Percentiles rank a stretch among this genome's conserved stretches.
phyloP scores from a whole-genome alignment of 2,888 invertebrate genomes.

The Kryphioiulus occultus region DNA sequence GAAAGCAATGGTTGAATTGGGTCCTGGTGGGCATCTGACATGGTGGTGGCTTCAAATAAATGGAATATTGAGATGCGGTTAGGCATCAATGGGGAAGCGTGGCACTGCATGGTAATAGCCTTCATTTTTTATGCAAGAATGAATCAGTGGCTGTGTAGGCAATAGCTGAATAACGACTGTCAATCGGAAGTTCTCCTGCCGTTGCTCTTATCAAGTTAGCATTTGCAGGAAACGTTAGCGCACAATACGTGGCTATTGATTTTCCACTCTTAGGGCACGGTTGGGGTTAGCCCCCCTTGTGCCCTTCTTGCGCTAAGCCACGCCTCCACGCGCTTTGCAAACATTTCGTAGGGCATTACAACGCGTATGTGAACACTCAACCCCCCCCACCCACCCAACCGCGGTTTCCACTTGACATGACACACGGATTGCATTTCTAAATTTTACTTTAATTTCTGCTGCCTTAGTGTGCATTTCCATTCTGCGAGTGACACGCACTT shows the following conservation, averaged over 20 bases:
- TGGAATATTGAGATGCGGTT: slow-evolving; percentile 36
- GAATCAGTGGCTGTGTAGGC: slow-evolving; percentile 39
- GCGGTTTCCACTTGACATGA: slow-evolving; percentile 31
- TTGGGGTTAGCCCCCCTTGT: slow-evolving; percentile 7
- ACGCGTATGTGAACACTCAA: neutral
- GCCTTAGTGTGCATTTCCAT: slow-evolving; percentile 36
- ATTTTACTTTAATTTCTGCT: slow-evolving; percentile 40
- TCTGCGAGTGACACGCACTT: slow-evolving; percentile 36
- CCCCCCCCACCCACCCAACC: neutral
- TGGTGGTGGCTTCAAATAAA: neutral
- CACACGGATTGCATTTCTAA: slow-evolving; percentile 27
- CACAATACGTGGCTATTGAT: slow-evolving; percentile 2
- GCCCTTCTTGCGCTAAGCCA: neutral
- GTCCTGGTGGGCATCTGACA: neutral
- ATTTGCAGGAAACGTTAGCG: slow-evolving; percentile 34
- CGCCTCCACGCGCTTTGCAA: neutral
- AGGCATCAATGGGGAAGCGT: slow-evolving; percentile 18
- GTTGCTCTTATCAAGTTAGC: slow-evolving; percentile 39
- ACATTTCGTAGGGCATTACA: neutral
- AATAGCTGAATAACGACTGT: slow-evolving; percentile 36
- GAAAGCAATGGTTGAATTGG: neutral
- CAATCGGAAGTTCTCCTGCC: slow-evolving; percentile 38
- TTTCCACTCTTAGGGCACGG: slow-evolving; percentile 22
- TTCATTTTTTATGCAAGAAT: slow-evolving; percentile 32
- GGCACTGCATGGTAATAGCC: slow-evolving; percentile 37